Percentiles rank a stretch among this genome's conserved stretches.
Conservation (phyloP, 1,140 invertebrate genomes). For the Pristionchus pacificus region DNA sequence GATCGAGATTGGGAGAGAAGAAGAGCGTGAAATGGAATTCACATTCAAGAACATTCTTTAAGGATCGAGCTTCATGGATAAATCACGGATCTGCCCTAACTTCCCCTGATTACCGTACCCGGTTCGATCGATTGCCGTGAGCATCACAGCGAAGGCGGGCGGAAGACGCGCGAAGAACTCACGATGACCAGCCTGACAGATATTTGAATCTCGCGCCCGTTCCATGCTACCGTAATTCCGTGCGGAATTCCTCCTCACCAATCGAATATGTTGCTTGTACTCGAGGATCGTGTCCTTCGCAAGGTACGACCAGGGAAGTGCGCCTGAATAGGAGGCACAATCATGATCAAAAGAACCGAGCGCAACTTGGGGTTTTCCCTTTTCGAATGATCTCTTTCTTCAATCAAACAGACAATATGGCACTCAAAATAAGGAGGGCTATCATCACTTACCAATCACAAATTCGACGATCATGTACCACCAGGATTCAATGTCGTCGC, state of each 20-base stretch:
- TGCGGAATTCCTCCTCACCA: not conserved
- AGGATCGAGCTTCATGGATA: not conserved
- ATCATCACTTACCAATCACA: slow-evolving; percentile 10
- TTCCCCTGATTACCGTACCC: too few relatives aligned
- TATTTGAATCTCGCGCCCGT: not conserved
- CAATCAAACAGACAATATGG: not conserved
- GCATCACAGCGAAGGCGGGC: not conserved
- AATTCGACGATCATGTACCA: slow-evolving; percentile 43
- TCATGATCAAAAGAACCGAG: too few relatives aligned
- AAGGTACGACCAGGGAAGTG: slow-evolving; percentile 40
- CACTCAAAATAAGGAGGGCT: not conserved
- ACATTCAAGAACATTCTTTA: too few relatives aligned
- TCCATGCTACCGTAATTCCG: too few relatives aligned
- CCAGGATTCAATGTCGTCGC: slow-evolving; percentile 42
- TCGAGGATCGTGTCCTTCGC: slow-evolving; percentile 40
- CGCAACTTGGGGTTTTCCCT: too few relatives aligned
- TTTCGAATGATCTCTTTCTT: too few relatives aligned
- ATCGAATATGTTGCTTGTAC: slow-evolving; percentile 23
- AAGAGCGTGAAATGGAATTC: too few relatives aligned
- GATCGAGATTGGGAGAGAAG: too few relatives aligned
- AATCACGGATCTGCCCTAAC: too few relatives aligned
- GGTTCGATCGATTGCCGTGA: not conserved
- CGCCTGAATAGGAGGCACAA: slow-evolving; percentile 12
- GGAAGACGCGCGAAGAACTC: not conserved
- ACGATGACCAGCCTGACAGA: not conserved